Conservation (phyloP, 2,888 invertebrate genomes). For the Aleiodes testaceus region DNA sequence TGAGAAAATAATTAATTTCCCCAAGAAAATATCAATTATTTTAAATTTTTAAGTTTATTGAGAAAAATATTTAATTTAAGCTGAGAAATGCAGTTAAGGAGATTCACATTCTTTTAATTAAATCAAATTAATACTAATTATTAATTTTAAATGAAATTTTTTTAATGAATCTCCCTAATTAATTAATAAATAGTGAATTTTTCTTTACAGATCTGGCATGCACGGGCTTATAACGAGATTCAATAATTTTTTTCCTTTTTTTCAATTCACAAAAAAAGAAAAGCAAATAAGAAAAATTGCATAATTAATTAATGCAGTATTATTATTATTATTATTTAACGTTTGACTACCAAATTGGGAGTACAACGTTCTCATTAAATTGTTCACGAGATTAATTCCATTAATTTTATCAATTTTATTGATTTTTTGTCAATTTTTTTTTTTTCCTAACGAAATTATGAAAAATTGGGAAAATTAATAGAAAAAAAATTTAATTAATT, state of each 20-base stretch:
- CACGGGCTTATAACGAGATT: constrained; percentile 2
- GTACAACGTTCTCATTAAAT: constrained; percentile 9
- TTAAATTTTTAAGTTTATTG: not conserved
- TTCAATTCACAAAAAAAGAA: not conserved
- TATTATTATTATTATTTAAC: not conserved
- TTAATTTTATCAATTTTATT: too few species aligned
- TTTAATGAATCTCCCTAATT: constrained; percentile 5
- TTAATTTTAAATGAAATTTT: not conserved
- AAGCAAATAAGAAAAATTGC: not conserved
- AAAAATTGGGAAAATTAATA: too few species aligned
- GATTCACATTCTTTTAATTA: too few species aligned
- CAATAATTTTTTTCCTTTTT: not conserved
- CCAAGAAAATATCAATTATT: not conserved
- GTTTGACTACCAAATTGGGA: constrained; percentile 7
- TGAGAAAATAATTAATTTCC: not conserved
- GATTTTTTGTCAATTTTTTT: too few species aligned
- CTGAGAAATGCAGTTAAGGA: too few species aligned
- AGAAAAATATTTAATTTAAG: constrained; percentile 3
- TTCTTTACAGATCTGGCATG: constrained; percentile 12
- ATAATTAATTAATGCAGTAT: not conserved
- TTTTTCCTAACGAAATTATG: too few species aligned
- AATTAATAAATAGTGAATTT: not conserved
- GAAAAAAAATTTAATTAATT: not conserved
- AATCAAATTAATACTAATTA: not conserved
- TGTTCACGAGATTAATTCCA: too few species aligned